Base-by-base conservation (phyloP, 1,140 invertebrate species). In the Pogonognathellus flavescens region DNA sequence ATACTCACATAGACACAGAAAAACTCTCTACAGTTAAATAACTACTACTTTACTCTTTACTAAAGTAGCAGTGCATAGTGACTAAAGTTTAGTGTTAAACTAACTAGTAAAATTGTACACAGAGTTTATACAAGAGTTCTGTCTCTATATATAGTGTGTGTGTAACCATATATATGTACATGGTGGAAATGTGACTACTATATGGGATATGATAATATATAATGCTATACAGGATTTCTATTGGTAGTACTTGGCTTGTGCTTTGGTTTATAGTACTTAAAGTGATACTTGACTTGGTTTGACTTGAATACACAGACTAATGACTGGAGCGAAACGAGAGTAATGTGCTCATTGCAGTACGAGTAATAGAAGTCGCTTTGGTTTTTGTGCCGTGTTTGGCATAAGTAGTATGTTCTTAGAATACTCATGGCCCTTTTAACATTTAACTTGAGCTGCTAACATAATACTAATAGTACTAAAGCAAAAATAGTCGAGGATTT, bases 311-410 rank as follows among this genome's bases (percentile, higher is more conserved):
- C 41, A n/a, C n/a, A 76, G 70, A 76, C 70, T 76, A 76, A 76
- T 76, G 70, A 76, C 70, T 76, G 13, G 41, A 76, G 70, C 70
- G n/a, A 76, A 76, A 76, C 31, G 70, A 76, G 70, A 76, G 70
- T 76, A 76, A 76, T 76, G 70, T 76, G 70, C 70, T 76, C 70
- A 76, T 76, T 76, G 70, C 70, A 76, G 70, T 41, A 1, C 2
- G 31, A 41, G 31, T 41, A 41, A 41, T 41, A 41, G 31, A 41
- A 41, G 31, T 41, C 31, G 70, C 70, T 76, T 76, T 76, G 70
- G 70, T 76, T 76, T 76, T 76, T 76, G 70, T 76, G 70, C 70
- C 70, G 70, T 76, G 66, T 72, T 72, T 72, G 66, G 66, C 66
- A 72, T 57, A 13, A 57, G 66, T 31, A 72, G 14, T 50, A 50